A percentile compares a stretch with the other conserved stretches of the same genome.
Conservation (phyloP, 2,797 vertebrate genomes). For the Danionella dracula region DNA sequence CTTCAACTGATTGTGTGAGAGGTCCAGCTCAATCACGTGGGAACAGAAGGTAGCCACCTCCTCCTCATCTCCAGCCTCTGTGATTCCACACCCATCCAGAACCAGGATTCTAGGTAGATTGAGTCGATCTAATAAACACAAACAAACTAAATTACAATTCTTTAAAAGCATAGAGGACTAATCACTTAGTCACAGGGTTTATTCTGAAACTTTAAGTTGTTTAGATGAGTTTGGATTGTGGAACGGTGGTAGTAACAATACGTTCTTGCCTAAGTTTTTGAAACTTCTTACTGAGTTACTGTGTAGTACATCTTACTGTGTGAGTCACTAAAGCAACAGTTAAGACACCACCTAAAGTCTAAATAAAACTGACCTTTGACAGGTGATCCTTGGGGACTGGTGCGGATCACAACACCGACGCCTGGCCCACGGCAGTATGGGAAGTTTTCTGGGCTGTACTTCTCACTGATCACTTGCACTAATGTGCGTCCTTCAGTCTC, state of each 20-base stretch:
- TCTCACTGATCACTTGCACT: slow-evolving; percentile 90
- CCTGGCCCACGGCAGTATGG: slow-evolving; percentile 87
- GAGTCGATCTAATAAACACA: slow-evolving; percentile 76
- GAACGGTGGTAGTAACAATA: no score
- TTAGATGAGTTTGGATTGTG: background rate
- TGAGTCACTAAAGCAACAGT: no score
- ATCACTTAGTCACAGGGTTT: no score
- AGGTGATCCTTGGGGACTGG: slow-evolving; percentile 87
- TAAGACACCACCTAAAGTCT: no score
- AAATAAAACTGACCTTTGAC: slow-evolving; percentile 78
- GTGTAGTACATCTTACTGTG: no score
- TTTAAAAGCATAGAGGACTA: no score
- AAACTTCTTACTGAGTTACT: no score
- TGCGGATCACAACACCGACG: slow-evolving; percentile 82
- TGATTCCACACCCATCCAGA: slow-evolving; percentile 88
- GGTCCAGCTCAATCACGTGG: slow-evolving; percentile 90
- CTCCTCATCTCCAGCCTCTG: slow-evolving; percentile 81
- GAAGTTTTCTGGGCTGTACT: slow-evolving; percentile 95
- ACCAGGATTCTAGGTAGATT: slow-evolving; percentile 88
- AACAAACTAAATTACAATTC: background rate
- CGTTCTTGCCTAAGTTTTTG: no score
- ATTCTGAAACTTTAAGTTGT: background rate
- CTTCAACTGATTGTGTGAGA: slow-evolving; percentile 89
- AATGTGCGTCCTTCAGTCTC: slow-evolving; percentile 85
- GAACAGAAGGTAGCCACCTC: slow-evolving; percentile 88